Evolutionary conservation across 92 coral and sea anemone genomes (phyloP).

Genomic region (Parazoanthus swiftii): DNA sequence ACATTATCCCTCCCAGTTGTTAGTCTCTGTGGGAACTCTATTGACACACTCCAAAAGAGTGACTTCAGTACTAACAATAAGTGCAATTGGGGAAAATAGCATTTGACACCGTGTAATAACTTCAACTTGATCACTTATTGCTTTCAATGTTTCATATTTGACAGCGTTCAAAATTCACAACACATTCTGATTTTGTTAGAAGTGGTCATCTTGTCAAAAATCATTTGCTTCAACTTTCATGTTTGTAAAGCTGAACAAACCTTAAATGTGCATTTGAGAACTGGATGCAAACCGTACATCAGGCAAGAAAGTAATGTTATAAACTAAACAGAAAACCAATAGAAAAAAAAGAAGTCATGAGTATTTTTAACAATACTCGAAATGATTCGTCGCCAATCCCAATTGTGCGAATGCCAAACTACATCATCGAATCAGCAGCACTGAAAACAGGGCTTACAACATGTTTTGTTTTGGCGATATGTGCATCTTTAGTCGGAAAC

Average conservation of each 20-base stretch:
- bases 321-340: too few relatives aligned
- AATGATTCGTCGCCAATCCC: neutral
- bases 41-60: too few relatives aligned
- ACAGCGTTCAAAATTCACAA: neutral
- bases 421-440: neutral
- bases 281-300: neutral
- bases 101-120: neutral
- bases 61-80: neutral
- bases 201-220: neutral
- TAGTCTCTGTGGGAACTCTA: neutral
- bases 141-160: neutral
- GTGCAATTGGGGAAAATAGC: too few relatives aligned
- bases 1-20: neutral
- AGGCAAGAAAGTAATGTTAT: neutral
- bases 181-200: neutral
- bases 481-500: constrained; percentile 10
- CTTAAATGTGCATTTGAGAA: neutral
- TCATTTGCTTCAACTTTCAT: neutral
- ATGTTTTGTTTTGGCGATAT: constrained; percentile 4
- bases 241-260: neutral
- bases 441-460: neutral
- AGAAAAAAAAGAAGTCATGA: neutral
- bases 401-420: neutral
- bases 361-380: neutral
- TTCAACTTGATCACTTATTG: neutral